phyloP scores from a whole-genome alignment of 92 coral and sea anemone genomes.

The Phenganax marumi region DNA sequence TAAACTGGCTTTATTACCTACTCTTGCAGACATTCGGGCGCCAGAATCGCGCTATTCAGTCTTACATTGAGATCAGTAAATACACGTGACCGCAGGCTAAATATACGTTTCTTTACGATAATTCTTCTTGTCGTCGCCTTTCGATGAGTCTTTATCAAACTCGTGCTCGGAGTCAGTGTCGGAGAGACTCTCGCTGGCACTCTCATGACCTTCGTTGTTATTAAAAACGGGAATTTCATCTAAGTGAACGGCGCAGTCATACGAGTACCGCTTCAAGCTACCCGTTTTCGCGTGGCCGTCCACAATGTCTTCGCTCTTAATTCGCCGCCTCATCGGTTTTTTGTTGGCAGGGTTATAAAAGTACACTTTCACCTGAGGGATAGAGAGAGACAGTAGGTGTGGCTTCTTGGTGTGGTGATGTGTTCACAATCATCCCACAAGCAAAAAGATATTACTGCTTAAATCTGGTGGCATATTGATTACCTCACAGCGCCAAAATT shows the following conservation, averaged over 20 bases:
- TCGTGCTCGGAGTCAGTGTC: constrained; percentile 23
- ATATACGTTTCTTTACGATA: constrained; percentile 30
- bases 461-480: no score
- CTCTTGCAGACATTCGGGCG: not conserved
- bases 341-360: constrained; percentile 24
- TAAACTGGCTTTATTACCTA: not conserved
- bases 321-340: not conserved
- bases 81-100: not conserved
- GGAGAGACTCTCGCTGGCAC: constrained; percentile 23
- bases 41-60: not conserved
- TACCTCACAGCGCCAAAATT: no score
- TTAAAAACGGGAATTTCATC: not conserved
- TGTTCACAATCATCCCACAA: no score
- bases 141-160: not conserved
- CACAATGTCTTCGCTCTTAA: not conserved
- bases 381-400: constrained; percentile 21
- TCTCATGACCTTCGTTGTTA: constrained; percentile 27
- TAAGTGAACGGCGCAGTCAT: constrained; percentile 22
- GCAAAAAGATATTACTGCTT: no score
- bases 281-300: not conserved
- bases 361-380: constrained; percentile 42
- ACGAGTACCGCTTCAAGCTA: constrained; percentile 31
- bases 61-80: not conserved
- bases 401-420: no score
- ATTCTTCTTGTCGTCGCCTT: not conserved